A percentile compares a stretch with the other conserved stretches of the same genome.
Evolutionary conservation across 2,113 vertebrate species (phyloP).

Genomic region (Ictidomys tridecemlineatus): DNA sequence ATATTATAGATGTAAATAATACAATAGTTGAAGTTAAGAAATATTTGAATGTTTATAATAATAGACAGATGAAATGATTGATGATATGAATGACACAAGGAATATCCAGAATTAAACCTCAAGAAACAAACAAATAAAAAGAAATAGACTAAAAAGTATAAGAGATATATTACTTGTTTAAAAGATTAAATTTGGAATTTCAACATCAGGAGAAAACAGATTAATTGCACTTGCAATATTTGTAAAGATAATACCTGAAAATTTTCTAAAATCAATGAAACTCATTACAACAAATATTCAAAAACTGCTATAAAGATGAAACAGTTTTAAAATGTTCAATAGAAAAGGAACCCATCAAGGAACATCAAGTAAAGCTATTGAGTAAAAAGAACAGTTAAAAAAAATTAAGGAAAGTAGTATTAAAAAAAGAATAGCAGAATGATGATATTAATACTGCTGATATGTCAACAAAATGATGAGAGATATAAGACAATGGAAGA

Average conservation of each 20-base stretch:
- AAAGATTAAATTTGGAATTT: conserved; percentile 1
- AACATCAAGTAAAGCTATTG: neutral
- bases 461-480: neutral
- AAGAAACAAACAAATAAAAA: neutral
- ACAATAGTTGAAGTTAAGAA: neutral
- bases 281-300: neutral
- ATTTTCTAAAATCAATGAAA: neutral
- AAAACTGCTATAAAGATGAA: neutral
- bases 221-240: neutral
- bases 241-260: neutral
- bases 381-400: neutral
- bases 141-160: neutral
- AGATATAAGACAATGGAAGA: neutral
- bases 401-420: neutral
- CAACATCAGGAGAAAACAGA: neutral
- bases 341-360: neutral
- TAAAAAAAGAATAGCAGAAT: neutral
- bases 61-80: neutral
- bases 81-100: neutral
- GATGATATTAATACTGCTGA: neutral
- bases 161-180: neutral
- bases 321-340: neutral
- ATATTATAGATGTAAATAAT: neutral
- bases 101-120: neutral
- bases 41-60: neutral